phyloP scores from a whole-genome alignment of 2,888 invertebrate genomes.

The Cephus runcator region DNA sequence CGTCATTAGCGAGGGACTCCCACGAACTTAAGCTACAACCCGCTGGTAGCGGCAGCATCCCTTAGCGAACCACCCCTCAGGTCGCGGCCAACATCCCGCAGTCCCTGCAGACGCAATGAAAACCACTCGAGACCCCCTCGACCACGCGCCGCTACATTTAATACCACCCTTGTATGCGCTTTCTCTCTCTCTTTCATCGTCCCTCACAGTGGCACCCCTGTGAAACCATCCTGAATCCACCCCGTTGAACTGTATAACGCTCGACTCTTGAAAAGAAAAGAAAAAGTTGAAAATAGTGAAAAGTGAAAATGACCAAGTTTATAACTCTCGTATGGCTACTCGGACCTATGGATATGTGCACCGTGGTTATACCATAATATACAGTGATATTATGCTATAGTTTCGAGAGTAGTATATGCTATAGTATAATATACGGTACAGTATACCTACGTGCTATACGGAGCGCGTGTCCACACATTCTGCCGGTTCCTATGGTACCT shows the following conservation, averaged over 20 bases:
- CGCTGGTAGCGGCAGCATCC: constrained; percentile 1
- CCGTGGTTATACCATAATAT: too few species aligned
- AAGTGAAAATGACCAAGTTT: constrained; percentile 1
- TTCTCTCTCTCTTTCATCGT: not conserved
- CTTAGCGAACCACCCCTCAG: not conserved
- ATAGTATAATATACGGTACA: too few species aligned
- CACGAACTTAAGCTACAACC: constrained; percentile 13
- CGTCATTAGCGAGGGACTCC: constrained; percentile 27
- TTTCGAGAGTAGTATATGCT: too few species aligned
- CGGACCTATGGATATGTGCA: too few species aligned
- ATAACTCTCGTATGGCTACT: too few species aligned
- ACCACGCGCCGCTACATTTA: constrained; percentile 44
- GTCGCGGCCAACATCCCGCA: constrained; percentile 8
- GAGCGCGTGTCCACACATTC: too few species aligned
- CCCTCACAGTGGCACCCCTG: not conserved
- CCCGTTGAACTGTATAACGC: not conserved
- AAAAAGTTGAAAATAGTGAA: not conserved
- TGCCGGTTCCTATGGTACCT: too few species aligned
- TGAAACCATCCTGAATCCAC: not conserved
- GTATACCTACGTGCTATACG: too few species aligned
- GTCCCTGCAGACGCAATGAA: constrained; percentile 38
- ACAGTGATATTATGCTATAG: too few species aligned
- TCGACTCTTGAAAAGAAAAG: too few species aligned
- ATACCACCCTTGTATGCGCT: constrained; percentile 27
- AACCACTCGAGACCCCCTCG: constrained; percentile 48